Percentiles rank a stretch among this genome's conserved stretches.
Conservation (phyloP, 2,888 invertebrate species). For the Drosophila gaucha region DNA sequence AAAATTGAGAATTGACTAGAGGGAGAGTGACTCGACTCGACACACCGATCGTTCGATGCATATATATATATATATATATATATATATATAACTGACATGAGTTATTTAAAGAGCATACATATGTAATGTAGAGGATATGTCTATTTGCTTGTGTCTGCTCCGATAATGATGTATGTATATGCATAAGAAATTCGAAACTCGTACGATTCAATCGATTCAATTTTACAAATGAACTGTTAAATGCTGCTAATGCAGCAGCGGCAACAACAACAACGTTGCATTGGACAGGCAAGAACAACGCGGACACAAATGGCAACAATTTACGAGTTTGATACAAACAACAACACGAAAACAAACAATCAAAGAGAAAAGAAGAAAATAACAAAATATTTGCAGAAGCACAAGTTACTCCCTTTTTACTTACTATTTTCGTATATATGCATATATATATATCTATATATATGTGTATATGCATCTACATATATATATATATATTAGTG, state of each 20-base stretch:
- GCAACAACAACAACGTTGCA: slow-evolving; percentile 29
- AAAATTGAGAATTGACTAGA: slow-evolving; percentile 21
- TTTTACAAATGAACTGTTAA: slow-evolving; percentile 11
- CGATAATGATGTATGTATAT: background rate
- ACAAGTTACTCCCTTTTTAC: slow-evolving; percentile 36
- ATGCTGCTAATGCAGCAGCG: slow-evolving; percentile 11
- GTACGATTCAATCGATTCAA: slow-evolving; percentile 33
- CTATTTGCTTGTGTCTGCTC: slow-evolving; percentile 9
- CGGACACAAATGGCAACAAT: slow-evolving; percentile 49
- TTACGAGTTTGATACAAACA: slow-evolving; percentile 34
- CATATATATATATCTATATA: slow-evolving; percentile 8
- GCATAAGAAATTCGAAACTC: slow-evolving; percentile 16
- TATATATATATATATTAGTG: slow-evolving; percentile 13
- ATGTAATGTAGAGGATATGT: slow-evolving; percentile 13
- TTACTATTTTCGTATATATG: slow-evolving; percentile 1
- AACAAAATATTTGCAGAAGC: slow-evolving; percentile 35
- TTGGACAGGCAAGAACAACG: slow-evolving; percentile 37
- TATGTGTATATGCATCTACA: slow-evolving; percentile 4
- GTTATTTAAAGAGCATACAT: slow-evolving; percentile 5
- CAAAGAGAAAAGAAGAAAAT: background rate
- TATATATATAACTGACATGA: slow-evolving; percentile 2
- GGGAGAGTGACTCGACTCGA: slow-evolving; percentile 5
- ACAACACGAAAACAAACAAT: background rate
- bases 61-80: slow-evolving; percentile 1
- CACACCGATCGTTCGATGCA: slow-evolving; percentile 7